phyloP scores from a whole-genome alignment of 2,797 vertebrate species.

The Limosa lapponica region DNA sequence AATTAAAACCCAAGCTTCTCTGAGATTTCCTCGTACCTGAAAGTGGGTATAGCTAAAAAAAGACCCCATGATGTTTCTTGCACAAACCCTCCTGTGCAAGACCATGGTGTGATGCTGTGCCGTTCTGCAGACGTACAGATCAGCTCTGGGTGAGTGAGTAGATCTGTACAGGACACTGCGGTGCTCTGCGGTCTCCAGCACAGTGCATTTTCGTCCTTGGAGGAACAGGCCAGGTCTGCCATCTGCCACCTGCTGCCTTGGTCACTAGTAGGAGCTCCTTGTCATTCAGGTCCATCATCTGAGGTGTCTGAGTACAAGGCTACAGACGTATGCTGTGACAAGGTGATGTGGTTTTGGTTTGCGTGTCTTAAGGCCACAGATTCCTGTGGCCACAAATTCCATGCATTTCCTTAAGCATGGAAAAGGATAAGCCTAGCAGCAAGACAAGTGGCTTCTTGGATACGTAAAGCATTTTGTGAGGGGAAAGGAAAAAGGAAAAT shows the following conservation, averaged over 20 bases:
- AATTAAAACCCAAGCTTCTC: not conserved
- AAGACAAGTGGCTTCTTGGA: not conserved
- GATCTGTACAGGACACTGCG: accelerated
- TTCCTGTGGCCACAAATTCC: too few relatives aligned
- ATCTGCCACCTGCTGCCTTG: not conserved
- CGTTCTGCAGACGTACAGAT: accelerated
- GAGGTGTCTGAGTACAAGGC: not conserved
- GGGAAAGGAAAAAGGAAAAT: not conserved
- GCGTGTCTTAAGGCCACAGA: not conserved
- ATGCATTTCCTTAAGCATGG: not conserved
- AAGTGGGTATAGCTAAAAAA: not conserved
- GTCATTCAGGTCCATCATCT: not conserved
- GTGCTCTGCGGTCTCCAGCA: accelerated
- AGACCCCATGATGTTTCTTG: not conserved
- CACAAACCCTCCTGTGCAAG: not conserved
- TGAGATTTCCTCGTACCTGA: not conserved
- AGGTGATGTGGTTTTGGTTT: not conserved
- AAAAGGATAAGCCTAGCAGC: not conserved
- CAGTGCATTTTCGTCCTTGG: accelerated
- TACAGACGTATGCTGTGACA: accelerated
- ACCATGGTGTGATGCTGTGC: accelerated
- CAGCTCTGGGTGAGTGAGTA: not conserved
- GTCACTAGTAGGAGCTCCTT: not conserved
- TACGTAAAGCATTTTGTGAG: not conserved
- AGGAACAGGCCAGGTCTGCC: accelerated